Conservation (phyloP, 2,888 invertebrate genomes). For the Stegophylla sp. region DNA sequence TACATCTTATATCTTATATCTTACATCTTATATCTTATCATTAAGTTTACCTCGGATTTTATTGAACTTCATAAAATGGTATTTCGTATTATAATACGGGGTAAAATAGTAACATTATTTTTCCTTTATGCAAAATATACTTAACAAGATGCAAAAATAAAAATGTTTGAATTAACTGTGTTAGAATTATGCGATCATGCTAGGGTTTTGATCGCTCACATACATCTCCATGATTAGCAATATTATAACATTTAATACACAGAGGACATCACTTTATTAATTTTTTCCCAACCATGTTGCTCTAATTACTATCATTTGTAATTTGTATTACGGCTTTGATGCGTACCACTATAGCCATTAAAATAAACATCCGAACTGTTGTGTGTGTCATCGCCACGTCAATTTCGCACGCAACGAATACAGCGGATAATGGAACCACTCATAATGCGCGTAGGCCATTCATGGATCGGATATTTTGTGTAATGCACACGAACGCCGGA, state of each 20-base stretch:
- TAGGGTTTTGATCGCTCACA: background rate
- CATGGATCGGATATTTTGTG: background rate
- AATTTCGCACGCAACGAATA: slow-evolving; percentile 35
- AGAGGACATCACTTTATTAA: background rate
- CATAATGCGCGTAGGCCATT: background rate
- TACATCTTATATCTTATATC: too few relatives aligned
- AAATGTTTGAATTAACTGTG: too few relatives aligned
- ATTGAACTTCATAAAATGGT: too few relatives aligned
- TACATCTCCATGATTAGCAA: background rate
- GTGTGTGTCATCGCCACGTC: slow-evolving; percentile 6
- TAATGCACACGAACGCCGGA: background rate
- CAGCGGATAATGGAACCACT: slow-evolving; percentile 22
- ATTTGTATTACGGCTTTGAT: background rate
- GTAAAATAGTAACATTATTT: too few relatives aligned
- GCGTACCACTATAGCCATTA: slow-evolving; percentile 1
- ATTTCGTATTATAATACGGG: too few relatives aligned
- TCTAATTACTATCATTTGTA: background rate
- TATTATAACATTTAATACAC: too few relatives aligned
- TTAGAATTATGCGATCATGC: background rate
- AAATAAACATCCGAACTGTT: slow-evolving; percentile 14
- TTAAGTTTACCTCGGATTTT: too few relatives aligned
- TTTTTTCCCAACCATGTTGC: slow-evolving; percentile 24
- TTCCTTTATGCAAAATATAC: too few relatives aligned
- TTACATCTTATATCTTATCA: too few relatives aligned
- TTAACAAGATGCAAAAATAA: too few relatives aligned